These are phyloP conservation scores for Cerceris rybyensis DNA, from an alignment of 2,888 invertebrate species.

Conservation along the genomic window DNA sequence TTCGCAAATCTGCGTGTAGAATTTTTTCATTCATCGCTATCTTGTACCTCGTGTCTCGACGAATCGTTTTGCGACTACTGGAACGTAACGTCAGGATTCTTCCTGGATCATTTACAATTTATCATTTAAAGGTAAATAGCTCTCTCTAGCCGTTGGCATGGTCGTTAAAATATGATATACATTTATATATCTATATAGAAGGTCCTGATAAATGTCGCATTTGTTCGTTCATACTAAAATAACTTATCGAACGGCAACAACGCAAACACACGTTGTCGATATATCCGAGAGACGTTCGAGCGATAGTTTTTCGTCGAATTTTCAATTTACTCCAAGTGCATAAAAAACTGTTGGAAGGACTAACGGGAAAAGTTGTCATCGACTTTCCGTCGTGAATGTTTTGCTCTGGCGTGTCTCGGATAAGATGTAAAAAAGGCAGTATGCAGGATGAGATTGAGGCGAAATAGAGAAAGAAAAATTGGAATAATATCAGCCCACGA, in stretches of 20 bases:
- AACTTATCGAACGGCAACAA: conserved; percentile 21
- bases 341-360: conserved; percentile 28
- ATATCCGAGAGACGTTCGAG: conserved; percentile 13
- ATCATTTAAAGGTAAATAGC: conserved; percentile 39
- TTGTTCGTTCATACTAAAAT: conserved; percentile 26
- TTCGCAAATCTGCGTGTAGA: conserved; percentile 35
- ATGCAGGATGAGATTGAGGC: conserved; percentile 32
- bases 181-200: conserved; percentile 47
- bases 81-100: conserved; percentile 35
- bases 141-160: conserved; percentile 53
- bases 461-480: conserved; percentile 38
- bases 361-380: conserved; percentile 26
- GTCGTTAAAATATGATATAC: conserved; percentile 70
- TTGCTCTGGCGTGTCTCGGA: conserved; percentile 23
- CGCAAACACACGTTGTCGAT: conserved; percentile 9
- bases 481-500: conserved; percentile 29
- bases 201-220: conserved; percentile 40
- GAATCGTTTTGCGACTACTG: conserved; percentile 26
- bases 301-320: conserved; percentile 2
- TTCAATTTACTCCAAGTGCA: conserved; percentile 21
- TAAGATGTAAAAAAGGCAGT: conserved; percentile 33
- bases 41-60: conserved; percentile 43
- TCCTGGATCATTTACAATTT: conserved; percentile 38
- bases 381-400: conserved; percentile 21
- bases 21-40: conserved; percentile 41